These are phyloP conservation scores for Microtus pennsylvanicus DNA, from an alignment of 2,113 vertebrate species.

Conservation along the genomic window DNA sequence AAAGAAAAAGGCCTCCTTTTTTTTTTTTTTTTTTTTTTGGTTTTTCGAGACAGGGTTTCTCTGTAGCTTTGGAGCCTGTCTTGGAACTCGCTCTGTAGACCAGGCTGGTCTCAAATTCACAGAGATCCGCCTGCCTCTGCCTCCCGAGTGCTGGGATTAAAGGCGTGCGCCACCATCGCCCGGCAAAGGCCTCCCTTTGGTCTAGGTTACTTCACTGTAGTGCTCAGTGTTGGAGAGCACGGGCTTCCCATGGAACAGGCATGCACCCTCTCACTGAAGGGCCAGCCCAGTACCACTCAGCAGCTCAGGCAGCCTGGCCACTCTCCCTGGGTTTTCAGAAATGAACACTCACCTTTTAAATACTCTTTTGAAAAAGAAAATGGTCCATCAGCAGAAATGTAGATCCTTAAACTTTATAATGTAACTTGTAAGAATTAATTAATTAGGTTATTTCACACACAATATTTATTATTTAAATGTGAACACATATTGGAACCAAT, in stretches of 20 bases:
- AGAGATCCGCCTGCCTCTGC: too few relatives aligned
- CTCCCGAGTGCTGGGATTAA: too few relatives aligned
- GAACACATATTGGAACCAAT: not conserved
- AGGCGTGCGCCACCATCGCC: too few relatives aligned
- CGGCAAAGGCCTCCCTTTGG: not conserved
- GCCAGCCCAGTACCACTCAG: not conserved
- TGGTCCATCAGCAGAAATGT: not conserved
- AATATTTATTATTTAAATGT: not conserved
- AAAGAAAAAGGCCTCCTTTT: not conserved
- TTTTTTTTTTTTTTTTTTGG: too few relatives aligned
- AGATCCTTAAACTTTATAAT: constrained; percentile 2
- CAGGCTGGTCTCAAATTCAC: too few relatives aligned
- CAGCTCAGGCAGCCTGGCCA: not conserved
- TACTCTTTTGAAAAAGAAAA: not conserved
- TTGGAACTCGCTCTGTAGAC: too few relatives aligned
- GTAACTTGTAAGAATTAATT: not conserved
- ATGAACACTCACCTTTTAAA: not conserved
- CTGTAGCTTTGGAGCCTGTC: too few relatives aligned
- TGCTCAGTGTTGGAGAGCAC: too few relatives aligned
- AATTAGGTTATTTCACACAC: not conserved
- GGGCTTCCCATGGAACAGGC: not conserved
- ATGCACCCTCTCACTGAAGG: fast-evolving
- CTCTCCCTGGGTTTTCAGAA: not conserved
- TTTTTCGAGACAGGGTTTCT: too few relatives aligned
- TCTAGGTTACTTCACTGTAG: not conserved